phyloP scores from a whole-genome alignment of 2,113 vertebrate genomes.

The Piliocolobus tephrosceles region DNA sequence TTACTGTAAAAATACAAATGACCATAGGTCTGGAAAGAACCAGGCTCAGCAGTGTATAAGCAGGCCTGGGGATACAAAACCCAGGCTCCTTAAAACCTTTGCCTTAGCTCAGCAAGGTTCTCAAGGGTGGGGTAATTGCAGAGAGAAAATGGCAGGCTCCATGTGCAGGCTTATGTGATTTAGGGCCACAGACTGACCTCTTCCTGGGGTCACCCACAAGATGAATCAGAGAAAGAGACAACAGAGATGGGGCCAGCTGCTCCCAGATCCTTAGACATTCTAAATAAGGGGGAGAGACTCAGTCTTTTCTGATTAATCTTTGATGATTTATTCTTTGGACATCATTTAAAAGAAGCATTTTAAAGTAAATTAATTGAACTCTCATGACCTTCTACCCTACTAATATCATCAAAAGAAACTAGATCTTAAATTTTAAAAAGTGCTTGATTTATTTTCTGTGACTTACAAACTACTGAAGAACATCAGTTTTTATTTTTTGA shows the following conservation, averaged over 20 bases:
- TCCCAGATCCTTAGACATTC: constrained; percentile 36
- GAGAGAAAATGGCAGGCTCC: not conserved
- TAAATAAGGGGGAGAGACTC: constrained; percentile 20
- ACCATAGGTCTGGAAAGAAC: not conserved
- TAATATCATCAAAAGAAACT: constrained; percentile 71
- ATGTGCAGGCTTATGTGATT: not conserved
- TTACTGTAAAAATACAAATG: not conserved
- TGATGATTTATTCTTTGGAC: constrained; percentile 65
- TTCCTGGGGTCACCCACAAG: constrained; percentile 21
- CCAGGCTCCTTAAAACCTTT: not conserved
- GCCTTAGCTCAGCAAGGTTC: not conserved
- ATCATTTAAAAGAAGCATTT: constrained; percentile 65
- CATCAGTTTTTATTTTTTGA: not conserved
- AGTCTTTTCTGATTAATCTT: constrained; percentile 58
- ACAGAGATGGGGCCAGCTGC: constrained; percentile 50
- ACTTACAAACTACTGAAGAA: constrained; percentile 21
- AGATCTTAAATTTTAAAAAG: constrained; percentile 43
- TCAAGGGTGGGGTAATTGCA: not conserved
- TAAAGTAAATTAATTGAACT: constrained; percentile 71
- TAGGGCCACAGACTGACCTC: constrained; percentile 45
- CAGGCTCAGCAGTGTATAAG: not conserved
- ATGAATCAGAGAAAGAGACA: constrained; percentile 61
- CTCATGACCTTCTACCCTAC: constrained; percentile 44
- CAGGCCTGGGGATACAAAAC: not conserved
- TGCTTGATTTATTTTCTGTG: constrained; percentile 41